These are phyloP conservation scores for Papilio glaucus DNA, from an alignment of 1,140 invertebrate species.

Conservation along the genomic window DNA sequence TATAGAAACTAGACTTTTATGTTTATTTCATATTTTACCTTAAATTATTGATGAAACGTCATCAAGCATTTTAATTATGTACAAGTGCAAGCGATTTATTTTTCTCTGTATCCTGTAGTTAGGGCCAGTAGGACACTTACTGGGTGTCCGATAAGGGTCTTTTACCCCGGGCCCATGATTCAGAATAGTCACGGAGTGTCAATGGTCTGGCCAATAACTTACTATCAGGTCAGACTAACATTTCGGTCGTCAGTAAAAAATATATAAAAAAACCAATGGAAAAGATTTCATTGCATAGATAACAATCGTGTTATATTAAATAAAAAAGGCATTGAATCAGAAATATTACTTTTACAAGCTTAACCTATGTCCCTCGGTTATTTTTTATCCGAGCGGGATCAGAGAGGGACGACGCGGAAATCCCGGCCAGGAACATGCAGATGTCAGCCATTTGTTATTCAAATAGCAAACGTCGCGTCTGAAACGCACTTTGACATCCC, in stretches of 20 bases:
- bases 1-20: slow-evolving; percentile 33
- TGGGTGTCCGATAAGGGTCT: too few species aligned
- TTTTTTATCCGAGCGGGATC: slow-evolving; percentile 56
- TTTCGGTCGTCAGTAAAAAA: not conserved
- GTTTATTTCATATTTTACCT: too few species aligned
- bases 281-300: slow-evolving; percentile 12
- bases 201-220: too few species aligned
- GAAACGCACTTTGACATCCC: slow-evolving; percentile 76
- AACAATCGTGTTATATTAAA: slow-evolving; percentile 33
- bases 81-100: too few species aligned
- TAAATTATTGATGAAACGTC: too few species aligned
- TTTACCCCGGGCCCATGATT: too few species aligned
- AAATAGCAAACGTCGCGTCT: slow-evolving; percentile 75
- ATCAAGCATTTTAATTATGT: too few species aligned
- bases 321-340: slow-evolving; percentile 17
- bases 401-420: slow-evolving; percentile 59
- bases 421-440: slow-evolving; percentile 69
- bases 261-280: not conserved
- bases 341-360: slow-evolving; percentile 36
- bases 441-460: slow-evolving; percentile 81
- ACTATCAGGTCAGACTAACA: not conserved
- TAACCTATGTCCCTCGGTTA: slow-evolving; percentile 39
- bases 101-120: too few species aligned
- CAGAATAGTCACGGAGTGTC: too few species aligned
- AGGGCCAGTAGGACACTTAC: too few species aligned